phyloP scores from a whole-genome alignment of 2,797 vertebrate species.

The Onychomys leucogaster region DNA sequence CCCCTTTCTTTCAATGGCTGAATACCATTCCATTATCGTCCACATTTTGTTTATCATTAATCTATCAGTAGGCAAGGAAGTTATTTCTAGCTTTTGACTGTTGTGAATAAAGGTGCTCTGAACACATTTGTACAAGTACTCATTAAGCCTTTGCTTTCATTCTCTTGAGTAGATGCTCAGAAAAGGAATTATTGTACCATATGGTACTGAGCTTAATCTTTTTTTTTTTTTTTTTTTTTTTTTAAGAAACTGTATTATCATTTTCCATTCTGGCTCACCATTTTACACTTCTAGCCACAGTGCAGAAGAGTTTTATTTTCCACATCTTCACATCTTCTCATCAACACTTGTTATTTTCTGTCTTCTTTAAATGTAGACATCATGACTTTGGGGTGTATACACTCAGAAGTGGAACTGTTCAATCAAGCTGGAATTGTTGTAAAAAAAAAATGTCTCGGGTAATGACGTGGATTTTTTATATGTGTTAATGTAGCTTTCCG shows the following conservation, averaged over 20 bases:
- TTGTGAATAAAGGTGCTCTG: not conserved
- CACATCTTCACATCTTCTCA: not conserved
- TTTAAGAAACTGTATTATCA: not conserved
- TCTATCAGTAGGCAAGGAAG: not conserved
- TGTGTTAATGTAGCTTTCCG: not conserved
- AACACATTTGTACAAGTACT: not conserved
- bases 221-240: constrained; percentile 47
- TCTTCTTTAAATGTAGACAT: not conserved
- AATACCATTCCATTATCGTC: not conserved
- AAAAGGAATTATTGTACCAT: not conserved
- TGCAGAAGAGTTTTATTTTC: not conserved
- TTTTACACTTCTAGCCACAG: not conserved
- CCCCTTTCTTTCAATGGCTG: not conserved
- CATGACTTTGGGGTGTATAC: not conserved
- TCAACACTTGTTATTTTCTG: not conserved
- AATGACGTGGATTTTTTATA: not conserved
- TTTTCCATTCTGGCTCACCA: not conserved
- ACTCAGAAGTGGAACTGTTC: not conserved
- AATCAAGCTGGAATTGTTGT: not conserved
- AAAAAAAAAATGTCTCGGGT: not conserved
- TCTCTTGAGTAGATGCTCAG: not conserved
- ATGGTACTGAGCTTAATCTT: not conserved
- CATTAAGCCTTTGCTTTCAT: not conserved
- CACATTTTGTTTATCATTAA: not conserved
- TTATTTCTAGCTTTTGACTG: constrained; percentile 17